Base-by-base conservation (phyloP, 2,888 invertebrate genomes). In the Augiades crinisus region DNA sequence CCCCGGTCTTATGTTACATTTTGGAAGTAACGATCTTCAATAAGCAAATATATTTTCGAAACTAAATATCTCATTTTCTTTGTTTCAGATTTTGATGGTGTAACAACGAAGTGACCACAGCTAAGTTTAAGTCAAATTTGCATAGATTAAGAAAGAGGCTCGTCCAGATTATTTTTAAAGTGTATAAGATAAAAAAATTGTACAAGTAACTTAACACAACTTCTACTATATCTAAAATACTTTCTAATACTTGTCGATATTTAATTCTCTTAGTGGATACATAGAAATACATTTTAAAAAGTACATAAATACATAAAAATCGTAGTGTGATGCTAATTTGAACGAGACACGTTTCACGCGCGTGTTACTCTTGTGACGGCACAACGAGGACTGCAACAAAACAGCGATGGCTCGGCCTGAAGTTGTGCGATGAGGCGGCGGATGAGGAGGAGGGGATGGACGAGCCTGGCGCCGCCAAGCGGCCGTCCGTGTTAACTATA, bases 401-500 rank as follows among this genome's bases (percentile, higher is more conserved):
- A 61, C 85, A 83, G 60, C 77, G 86, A 89, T 89, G 89, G 89
- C 89, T 87, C 16, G 88, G 88, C 87, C 88, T 88, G 87, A 89
- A 71, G 88, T 83, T 88, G 80, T 88, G 89, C 89, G 88, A 88
- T 88, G 89, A 88, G 60, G 70, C 77, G 53, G 66, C 71, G 0
- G 84, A 72, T 54, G 74, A 83, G 52, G 82, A 79, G 60, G 84
- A 82, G 72, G 83, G 69, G 59, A 88, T 88, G 87, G 87, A 89
- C 54, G 88, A 87, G 71, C 79, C 85, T 27, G 75, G 80, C 70
- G 69, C 85, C 62, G 75, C 83, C 69, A 90, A 90, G 78, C 91
- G 92, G 78, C 92, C 92, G 68, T 92, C 93, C 64, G 92, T 93
- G 57, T 89, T 96, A 63, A 95, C 96, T 66, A 96, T 97, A 77